Conservation (phyloP, 2,888 invertebrate genomes). For the Mythimna albipuncta region DNA sequence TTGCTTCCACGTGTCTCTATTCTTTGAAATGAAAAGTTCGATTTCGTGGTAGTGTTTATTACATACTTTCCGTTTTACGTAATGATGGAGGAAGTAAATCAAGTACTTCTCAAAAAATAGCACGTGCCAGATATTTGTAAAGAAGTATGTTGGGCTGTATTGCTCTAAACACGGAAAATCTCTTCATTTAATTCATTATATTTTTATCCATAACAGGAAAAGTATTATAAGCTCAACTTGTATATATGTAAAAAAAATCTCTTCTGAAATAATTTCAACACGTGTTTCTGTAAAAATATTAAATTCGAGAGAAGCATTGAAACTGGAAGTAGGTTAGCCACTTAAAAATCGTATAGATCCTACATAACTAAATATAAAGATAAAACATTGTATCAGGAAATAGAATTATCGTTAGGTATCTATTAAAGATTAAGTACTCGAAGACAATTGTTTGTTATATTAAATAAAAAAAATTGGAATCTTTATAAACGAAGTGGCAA, state of each 20-base stretch:
- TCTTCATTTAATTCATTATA: conserved; percentile 21
- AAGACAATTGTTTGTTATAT: neutral
- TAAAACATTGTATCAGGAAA: too few relatives aligned
- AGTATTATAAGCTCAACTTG: neutral
- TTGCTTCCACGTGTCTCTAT: neutral
- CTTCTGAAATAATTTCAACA: neutral
- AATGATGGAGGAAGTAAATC: conserved; percentile 1
- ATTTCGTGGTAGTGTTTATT: neutral
- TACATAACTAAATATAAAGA: too few relatives aligned
- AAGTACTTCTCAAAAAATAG: neutral
- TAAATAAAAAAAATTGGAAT: neutral
- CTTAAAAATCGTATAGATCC: neutral
- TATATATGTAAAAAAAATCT: neutral
- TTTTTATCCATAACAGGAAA: conserved; percentile 6
- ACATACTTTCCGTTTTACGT: conserved; percentile 21
- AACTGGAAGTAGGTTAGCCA: neutral
- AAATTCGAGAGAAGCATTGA: neutral
- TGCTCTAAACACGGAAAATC: neutral
- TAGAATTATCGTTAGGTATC: neutral
- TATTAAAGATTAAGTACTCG: neutral
- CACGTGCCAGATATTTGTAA: conserved; percentile 33
- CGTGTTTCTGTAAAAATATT: neutral
- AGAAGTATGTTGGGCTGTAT: conserved; percentile 1
- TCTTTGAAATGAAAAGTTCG: neutral
- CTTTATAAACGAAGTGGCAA: neutral